These are phyloP conservation scores for Aramus guarauna DNA, from an alignment of 2,113 vertebrate species.

Conservation along the genomic window DNA sequence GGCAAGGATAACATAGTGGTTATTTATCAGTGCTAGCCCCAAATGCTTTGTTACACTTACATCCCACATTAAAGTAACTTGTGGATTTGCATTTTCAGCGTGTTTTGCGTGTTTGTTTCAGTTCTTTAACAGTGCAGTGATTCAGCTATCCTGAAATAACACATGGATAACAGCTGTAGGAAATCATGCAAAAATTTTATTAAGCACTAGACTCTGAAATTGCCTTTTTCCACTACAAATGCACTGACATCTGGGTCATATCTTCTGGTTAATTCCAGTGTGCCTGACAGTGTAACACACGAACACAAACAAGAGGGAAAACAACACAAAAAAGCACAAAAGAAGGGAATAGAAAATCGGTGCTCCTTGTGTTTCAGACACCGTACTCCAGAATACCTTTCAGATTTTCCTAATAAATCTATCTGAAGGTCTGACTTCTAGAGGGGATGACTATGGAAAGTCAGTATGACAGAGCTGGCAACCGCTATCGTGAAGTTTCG, in stretches of 20 bases:
- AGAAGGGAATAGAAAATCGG: background rate
- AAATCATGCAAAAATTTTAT: constrained; percentile 60
- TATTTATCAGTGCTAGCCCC: constrained; percentile 4
- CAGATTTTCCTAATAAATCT: background rate
- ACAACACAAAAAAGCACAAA: background rate
- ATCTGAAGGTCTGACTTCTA: background rate
- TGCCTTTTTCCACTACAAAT: constrained; percentile 60
- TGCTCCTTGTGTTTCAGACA: background rate
- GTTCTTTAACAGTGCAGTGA: constrained; percentile 4
- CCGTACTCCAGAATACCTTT: background rate
- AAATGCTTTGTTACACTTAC: background rate
- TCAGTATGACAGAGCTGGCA: background rate
- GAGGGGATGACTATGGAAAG: background rate
- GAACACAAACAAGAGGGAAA: background rate
- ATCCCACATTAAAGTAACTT: constrained; percentile 19
- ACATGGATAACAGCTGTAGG: constrained; percentile 64
- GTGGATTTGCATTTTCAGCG: background rate
- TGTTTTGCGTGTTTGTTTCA: constrained; percentile 15
- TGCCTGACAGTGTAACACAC: background rate
- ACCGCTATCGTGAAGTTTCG: background rate
- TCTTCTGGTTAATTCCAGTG: constrained; percentile 35
- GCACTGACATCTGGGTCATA: constrained; percentile 54
- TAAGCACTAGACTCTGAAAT: constrained; percentile 59
- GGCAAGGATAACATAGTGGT: background rate
- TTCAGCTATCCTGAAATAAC: constrained; percentile 53